phyloP scores from a whole-genome alignment of 2,888 invertebrate species.

The Agrypnus murinus region DNA sequence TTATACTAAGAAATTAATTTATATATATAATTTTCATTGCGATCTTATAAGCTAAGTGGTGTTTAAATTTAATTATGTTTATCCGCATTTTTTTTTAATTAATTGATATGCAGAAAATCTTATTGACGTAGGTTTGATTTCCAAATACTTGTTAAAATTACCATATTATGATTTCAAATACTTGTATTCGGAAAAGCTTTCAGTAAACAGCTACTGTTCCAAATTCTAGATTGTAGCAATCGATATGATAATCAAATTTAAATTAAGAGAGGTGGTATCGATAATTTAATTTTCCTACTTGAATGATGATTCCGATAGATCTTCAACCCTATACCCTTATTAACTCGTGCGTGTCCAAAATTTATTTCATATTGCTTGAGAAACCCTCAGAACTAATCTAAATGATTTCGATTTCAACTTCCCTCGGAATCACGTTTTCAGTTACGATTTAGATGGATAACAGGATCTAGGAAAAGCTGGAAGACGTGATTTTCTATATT shows the following conservation, averaged over 20 bases:
- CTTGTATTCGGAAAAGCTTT: too few relatives aligned
- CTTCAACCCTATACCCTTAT: background rate
- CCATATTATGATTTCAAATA: too few relatives aligned
- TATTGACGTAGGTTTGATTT: too few relatives aligned
- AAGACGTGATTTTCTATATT: conserved; percentile 13
- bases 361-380: conserved; percentile 5
- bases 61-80: too few relatives aligned
- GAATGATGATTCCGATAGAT: background rate
- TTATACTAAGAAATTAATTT: too few relatives aligned
- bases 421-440: conserved; percentile 23
- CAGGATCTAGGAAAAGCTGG: conserved; percentile 1
- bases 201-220: too few relatives aligned
- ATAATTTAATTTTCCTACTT: conserved; percentile 8
- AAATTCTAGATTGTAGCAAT: too few relatives aligned
- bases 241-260: background rate
- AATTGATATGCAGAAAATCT: too few relatives aligned
- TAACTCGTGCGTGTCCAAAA: conserved; percentile 17
- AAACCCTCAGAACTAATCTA: conserved; percentile 5
- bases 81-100: too few relatives aligned
- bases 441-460: conserved; percentile 19
- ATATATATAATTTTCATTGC: too few relatives aligned
- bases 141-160: too few relatives aligned
- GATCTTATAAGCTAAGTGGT: too few relatives aligned
- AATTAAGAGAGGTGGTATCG: background rate
- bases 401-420: conserved; percentile 11